phyloP scores from a whole-genome alignment of 2,888 invertebrate genomes.

The Axea sp. region DNA sequence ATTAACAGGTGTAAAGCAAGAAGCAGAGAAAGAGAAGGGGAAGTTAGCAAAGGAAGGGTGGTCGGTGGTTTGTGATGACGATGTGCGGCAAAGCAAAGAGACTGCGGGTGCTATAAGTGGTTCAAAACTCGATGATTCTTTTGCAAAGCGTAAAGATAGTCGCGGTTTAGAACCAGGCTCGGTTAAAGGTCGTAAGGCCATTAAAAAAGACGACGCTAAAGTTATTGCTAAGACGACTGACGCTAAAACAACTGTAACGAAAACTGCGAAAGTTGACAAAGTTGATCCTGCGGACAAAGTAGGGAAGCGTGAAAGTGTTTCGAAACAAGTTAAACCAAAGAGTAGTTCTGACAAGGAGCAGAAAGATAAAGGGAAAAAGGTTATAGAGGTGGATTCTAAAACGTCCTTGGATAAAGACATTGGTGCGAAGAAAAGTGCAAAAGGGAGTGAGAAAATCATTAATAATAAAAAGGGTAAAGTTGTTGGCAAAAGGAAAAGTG shows the following conservation, averaged over 20 bases:
- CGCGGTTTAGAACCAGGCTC: constrained; percentile 66
- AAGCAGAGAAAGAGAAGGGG: constrained; percentile 79
- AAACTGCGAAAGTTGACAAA: constrained; percentile 65
- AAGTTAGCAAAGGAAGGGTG: constrained; percentile 79
- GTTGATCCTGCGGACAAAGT: constrained; percentile 16
- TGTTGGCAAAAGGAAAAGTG: constrained; percentile 45
- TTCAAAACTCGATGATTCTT: constrained; percentile 29
- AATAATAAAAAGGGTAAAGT: constrained; percentile 47
- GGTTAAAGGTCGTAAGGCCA: constrained; percentile 66
- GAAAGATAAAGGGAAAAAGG: constrained; percentile 23
- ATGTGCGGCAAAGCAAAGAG: constrained; percentile 76
- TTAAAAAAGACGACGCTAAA: no score
- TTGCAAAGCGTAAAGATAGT: constrained; percentile 35
- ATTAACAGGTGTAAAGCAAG: constrained; percentile 79
- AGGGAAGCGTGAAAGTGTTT: constrained; percentile 19
- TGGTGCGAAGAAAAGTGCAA: constrained; percentile 25
- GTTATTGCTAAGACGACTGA: no score
- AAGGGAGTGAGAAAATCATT: constrained; percentile 1
- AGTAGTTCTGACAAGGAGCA: constrained; percentile 21
- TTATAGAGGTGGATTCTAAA: constrained; percentile 25
- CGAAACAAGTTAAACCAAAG: constrained; percentile 25
- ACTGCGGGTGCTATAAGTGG: constrained; percentile 54
- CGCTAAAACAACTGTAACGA: constrained; percentile 66
- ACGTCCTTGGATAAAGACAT: constrained; percentile 11
- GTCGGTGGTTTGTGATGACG: constrained; percentile 79